Evolutionary conservation across 2,888 invertebrate genomes (phyloP).

Genomic region (Campopleginae sp.): DNA sequence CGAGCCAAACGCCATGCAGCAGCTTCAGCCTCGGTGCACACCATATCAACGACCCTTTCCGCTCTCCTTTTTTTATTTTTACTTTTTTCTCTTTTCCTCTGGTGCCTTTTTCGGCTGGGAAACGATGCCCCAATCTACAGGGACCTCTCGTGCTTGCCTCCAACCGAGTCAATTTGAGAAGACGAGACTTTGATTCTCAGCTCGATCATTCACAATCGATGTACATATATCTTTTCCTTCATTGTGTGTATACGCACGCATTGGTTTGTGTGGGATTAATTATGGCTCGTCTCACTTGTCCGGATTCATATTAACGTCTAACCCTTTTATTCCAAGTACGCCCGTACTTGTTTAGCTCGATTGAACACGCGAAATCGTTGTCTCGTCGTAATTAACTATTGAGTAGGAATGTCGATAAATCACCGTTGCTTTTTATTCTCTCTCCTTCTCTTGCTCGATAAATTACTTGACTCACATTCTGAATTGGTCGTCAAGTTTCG

Average conservation of each 20-base stretch:
- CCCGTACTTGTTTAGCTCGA: slow-evolving; percentile 9
- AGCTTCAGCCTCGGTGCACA: slow-evolving; percentile 29
- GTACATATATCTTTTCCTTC: neutral
- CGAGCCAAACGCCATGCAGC: neutral
- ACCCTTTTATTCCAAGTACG: slow-evolving; percentile 17
- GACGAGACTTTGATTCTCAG: slow-evolving; percentile 38
- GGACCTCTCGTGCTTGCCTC: neutral
- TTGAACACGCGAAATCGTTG: slow-evolving; percentile 27
- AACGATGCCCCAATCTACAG: slow-evolving; percentile 4
- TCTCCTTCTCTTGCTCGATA: neutral
- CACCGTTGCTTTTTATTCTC: slow-evolving; percentile 5
- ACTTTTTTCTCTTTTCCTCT: neutral
- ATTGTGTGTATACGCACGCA: neutral
- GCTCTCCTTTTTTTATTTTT: slow-evolving; percentile 13
- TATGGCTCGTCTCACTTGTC: neutral
- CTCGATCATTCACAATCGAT: slow-evolving; percentile 18
- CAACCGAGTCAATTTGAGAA: neutral
- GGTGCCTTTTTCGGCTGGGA: neutral
- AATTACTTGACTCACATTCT: neutral
- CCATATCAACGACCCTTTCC: slow-evolving; percentile 35
- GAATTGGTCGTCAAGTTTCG: neutral
- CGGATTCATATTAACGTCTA: slow-evolving; percentile 20
- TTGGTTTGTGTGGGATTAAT: slow-evolving; percentile 12
- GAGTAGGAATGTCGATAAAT: slow-evolving; percentile 15
- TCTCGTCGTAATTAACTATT: slow-evolving; percentile 15